Evolutionary conservation across 2,888 invertebrate genomes (phyloP), one percentile per base, ranked within the genome.

Genomic region (Asteroscopus sphinx): DNA sequence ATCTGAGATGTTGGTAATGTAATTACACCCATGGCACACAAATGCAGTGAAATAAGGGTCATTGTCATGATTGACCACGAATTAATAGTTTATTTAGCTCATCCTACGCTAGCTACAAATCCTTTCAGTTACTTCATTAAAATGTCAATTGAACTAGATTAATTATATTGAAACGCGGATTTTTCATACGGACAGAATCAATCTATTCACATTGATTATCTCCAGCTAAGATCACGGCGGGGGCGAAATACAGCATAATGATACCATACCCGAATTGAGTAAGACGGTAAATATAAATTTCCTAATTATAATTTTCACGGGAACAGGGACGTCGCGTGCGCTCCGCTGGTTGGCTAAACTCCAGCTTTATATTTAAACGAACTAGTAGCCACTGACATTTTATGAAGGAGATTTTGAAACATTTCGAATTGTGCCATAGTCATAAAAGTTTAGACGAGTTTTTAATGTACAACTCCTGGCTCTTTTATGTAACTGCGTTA

Each of bases 291-390:
- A 89, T 87, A 86, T 89, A 90, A 82, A 86, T 89, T 87, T 86
- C 87, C 90, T 91, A 91, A 92, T 91, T 90, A 90, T 92, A 91
- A 90, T 90, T 87, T 91, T 88, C 86, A 88, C 85, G 88, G 86
- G 88, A 90, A 89, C 86, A 77, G 76, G 70, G 78, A 79, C 82
- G 83, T 80, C 88, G 88, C 86, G 80, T 81, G 76, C 76, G 81
- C 76, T 70, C 73, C 80, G 81, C 73, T 76, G 76, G 69, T 86
- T 91, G 91, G 91, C 91, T 72, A 59, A 69, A 63, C 80, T 90
- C 91, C 91, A 91, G 82, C 68, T 80, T 88, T 91, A 90, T 88
- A 90, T 89, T 85, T 91, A 89, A 86, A 84, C 83, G 76, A 70
- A 82, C 85, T 80, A 73, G 76, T 76, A 78, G 76, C 82, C 75